These are phyloP conservation scores for Nycticebus coucang DNA, from an alignment of 2,113 vertebrate genomes.

Conservation along the genomic window DNA sequence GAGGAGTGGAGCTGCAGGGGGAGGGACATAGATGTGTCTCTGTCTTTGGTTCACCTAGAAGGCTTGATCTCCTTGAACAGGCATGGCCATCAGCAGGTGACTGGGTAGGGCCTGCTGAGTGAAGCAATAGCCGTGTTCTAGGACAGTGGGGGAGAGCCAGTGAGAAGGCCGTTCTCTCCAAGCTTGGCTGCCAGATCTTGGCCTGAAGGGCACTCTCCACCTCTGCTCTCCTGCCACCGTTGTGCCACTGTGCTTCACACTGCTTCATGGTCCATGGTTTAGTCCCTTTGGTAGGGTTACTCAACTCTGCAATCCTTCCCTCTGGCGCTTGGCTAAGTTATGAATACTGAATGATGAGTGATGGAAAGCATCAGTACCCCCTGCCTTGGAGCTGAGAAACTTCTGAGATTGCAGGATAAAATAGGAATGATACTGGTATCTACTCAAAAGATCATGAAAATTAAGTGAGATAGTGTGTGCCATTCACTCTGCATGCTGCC, in stretches of 20 bases:
- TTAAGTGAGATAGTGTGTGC: not conserved
- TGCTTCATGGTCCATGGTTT: too few relatives aligned
- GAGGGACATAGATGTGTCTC: not conserved
- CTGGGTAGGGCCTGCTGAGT: not conserved
- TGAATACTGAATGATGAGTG: not conserved
- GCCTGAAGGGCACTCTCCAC: not conserved
- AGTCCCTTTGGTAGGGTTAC: not conserved
- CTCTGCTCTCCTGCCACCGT: not conserved
- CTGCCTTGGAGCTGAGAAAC: not conserved
- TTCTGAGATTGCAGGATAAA: not conserved
- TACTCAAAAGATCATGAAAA: not conserved
- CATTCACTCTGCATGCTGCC: not conserved
- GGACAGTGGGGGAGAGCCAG: not conserved
- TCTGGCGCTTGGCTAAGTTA: not conserved
- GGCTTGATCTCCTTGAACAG: not conserved
- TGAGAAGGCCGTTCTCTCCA: not conserved
- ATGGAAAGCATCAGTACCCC: fast-evolving
- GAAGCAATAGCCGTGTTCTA: not conserved
- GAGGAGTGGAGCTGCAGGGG: not conserved
- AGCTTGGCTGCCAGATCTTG: too few relatives aligned
- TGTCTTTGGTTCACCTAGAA: not conserved
- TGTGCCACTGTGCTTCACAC: not conserved
- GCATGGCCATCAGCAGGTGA: too few relatives aligned
- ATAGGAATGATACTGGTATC: not conserved
- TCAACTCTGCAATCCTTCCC: not conserved